Percentiles rank a stretch among this genome's conserved stretches.
phyloP scores from a whole-genome alignment of 1,140 invertebrate genomes.

The Conus ventricosus region DNA sequence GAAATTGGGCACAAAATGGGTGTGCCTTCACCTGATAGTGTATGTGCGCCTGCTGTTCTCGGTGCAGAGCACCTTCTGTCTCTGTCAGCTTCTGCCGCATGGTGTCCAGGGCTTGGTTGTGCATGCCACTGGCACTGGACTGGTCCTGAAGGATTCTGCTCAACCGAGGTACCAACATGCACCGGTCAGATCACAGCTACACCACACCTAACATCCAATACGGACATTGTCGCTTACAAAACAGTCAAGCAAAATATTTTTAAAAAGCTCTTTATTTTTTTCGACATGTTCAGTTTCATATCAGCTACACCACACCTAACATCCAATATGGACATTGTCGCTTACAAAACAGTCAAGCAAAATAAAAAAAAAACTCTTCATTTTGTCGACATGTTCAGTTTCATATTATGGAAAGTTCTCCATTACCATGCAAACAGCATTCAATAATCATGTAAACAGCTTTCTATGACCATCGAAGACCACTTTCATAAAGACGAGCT shows the following conservation, averaged over 20 bases:
- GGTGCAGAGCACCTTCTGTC: conserved; percentile 66
- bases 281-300: no score
- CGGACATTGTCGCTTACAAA: background rate
- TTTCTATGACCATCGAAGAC: no score
- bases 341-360: background rate
- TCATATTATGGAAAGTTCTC: no score
- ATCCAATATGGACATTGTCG: background rate
- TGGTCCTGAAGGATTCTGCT: conserved; percentile 75
- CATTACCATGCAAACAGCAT: no score
- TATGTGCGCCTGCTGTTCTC: conserved; percentile 70
- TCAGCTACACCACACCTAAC: background rate
- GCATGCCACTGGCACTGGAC: conserved; percentile 74
- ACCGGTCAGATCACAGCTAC: background rate
- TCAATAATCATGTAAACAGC: no score
- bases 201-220: no score
- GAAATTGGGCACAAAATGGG: no score
- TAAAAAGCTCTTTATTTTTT: no score
- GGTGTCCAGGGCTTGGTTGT: conserved; percentile 75
- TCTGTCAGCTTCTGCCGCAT: conserved; percentile 72
- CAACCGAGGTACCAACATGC: background rate
- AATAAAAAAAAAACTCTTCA: no score
- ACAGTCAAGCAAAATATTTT: no score
- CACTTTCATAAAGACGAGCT: no score
- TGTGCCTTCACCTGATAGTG: conserved; percentile 61
- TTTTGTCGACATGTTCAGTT: no score